Evolutionary conservation across 1,140 invertebrate genomes (phyloP), one percentile per base, ranked within the genome.

Genomic region (Cataglyphis hispanica): DNA sequence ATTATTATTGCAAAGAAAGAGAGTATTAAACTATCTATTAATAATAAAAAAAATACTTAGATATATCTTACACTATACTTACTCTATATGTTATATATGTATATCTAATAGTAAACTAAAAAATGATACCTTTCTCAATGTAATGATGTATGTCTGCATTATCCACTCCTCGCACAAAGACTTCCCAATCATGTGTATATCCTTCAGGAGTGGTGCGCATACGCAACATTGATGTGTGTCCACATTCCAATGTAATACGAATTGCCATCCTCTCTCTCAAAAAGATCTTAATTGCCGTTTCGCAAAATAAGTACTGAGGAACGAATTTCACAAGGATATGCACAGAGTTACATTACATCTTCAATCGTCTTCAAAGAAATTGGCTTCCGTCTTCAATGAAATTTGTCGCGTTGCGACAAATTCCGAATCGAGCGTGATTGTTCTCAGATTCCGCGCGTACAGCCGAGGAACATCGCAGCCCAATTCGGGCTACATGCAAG

Each of bases 121-220:
- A 22, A 58, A 56, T 22, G 3, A 10, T 91, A 95, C 94, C 94
- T 96, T 98, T 99, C 69, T 99, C 98, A 58, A 99, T 97, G 96
- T 98, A 99, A 92, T 98, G 96, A 89, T 98, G 97, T 88, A 99
- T 98, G 91, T 98, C 97, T 85, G 97, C 96, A 87, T 97, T 97
- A 91, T 99, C 98, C 87, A 96, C 96, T 80, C 98, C 98, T 88
- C 97, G 96, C 5, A 99, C 98, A 96, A 98, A 99, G n/a, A 99
- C 97, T 94, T 98, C 98, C 99, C 99, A 99, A 93, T 99, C 98
- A 95, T 99, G 99, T 87, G 99, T 99, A 92, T 98, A 99, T 19
- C 98, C 98, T 94, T 98, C 97, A 22, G 96, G 96, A 10, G 98
- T 98, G 85, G 96, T 96, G 92, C 98, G 97, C 22, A 96, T 96